phyloP scores from a whole-genome alignment of 2,888 invertebrate genomes.

The Sphaeridia pumilis region DNA sequence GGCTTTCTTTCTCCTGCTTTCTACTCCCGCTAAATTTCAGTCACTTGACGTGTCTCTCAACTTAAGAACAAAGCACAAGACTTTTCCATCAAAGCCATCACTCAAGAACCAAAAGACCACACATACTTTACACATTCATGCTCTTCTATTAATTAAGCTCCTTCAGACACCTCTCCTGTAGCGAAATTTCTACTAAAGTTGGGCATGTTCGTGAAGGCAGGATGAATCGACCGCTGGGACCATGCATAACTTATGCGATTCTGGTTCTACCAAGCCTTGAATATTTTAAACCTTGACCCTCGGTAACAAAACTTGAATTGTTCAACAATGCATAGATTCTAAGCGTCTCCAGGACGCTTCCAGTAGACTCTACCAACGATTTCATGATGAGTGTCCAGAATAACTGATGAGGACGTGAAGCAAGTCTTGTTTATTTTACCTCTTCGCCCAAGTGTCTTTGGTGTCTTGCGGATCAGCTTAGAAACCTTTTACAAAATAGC shows the following conservation, averaged over 20 bases:
- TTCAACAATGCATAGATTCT: not conserved
- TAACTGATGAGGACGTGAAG: not conserved
- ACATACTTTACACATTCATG: not conserved
- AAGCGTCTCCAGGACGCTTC: no score
- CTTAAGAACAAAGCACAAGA: not conserved
- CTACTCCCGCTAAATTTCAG: not conserved
- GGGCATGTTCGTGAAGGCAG: no score
- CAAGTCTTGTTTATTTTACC: not conserved
- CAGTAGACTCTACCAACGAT: not conserved
- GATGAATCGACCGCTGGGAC: no score
- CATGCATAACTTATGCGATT: no score
- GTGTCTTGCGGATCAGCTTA: no score
- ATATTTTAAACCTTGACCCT: not conserved
- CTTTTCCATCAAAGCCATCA: conserved; percentile 1
- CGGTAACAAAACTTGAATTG: not conserved
- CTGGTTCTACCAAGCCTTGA: not conserved
- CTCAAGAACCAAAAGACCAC: no score
- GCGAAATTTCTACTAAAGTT: no score
- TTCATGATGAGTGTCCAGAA: not conserved
- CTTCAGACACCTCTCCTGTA: no score
- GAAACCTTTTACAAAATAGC: no score
- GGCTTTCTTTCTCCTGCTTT: not conserved
- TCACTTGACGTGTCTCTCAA: no score
- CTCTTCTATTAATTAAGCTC: not conserved
- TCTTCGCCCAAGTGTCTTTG: not conserved